Conservation (phyloP, 2,888 invertebrate genomes). For the Thelaira solivaga region DNA sequence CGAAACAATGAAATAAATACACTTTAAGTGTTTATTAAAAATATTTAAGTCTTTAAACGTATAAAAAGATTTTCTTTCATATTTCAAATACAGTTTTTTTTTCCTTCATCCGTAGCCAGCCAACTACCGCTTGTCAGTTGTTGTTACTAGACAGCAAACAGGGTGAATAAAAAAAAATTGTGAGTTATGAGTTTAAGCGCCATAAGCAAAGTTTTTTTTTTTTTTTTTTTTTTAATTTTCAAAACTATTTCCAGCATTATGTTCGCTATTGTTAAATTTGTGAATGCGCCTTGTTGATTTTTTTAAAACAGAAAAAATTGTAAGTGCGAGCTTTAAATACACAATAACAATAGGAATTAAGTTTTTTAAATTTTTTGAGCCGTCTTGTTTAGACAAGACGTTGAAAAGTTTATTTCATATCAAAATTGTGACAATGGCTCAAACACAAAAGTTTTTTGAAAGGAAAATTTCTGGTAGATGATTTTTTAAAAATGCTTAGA, state of each 20-base stretch:
- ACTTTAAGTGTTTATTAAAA: conserved; percentile 36
- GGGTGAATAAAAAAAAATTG: conserved; percentile 8
- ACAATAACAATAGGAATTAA: conserved; percentile 13
- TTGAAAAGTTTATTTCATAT: conserved; percentile 40
- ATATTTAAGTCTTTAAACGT: conserved; percentile 20
- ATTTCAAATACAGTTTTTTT: too few species aligned
- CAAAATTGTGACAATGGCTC: conserved; percentile 8
- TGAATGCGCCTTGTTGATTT: conserved; percentile 10
- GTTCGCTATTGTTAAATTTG: conserved; percentile 5
- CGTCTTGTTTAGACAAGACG: conserved; percentile 37
- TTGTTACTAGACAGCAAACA: conserved; percentile 21
- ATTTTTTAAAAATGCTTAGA: not conserved
- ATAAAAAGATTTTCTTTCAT: conserved; percentile 10
- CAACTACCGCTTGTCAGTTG: conserved; percentile 52
- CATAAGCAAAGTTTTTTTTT: conserved; percentile 19
- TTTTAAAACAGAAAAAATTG: not conserved
- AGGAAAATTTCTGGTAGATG: not conserved
- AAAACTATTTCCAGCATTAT: conserved; percentile 3
- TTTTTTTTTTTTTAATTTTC: conserved; percentile 11
- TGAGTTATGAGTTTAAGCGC: conserved; percentile 59
- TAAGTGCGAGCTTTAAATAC: not conserved
- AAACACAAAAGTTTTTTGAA: not conserved
- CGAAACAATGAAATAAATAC: not conserved
- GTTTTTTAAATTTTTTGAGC: conserved; percentile 17
- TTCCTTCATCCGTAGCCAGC: not conserved